phyloP scores from a whole-genome alignment of 1,140 invertebrate species.

The Eumeta japonica region DNA sequence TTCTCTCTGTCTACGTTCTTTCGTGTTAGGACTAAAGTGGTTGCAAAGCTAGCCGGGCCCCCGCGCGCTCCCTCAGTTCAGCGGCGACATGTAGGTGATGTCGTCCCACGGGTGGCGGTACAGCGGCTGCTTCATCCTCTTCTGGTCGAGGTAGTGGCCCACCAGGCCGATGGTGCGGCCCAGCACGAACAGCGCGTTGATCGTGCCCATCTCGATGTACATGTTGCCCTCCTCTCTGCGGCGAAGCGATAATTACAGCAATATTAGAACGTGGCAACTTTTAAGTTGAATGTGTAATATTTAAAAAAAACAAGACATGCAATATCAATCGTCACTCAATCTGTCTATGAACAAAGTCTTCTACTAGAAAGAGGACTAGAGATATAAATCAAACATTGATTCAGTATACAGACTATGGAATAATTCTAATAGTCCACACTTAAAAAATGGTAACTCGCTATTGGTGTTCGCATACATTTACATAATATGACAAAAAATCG shows the following conservation, averaged over 20 bases:
- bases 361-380: too few relatives aligned
- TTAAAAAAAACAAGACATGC: not conserved
- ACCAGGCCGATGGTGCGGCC: conserved; percentile 98
- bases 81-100: conserved; percentile 90
- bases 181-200: conserved; percentile 97
- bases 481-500: too few relatives aligned
- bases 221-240: conserved; percentile 94
- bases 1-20: too few relatives aligned
- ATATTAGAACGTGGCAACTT: not conserved
- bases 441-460: too few relatives aligned
- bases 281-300: not conserved
- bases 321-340: not conserved
- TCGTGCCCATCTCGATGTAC: conserved; percentile 95
- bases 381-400: too few relatives aligned
- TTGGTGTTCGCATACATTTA: too few relatives aligned
- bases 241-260: conserved; percentile 15
- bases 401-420: too few relatives aligned
- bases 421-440: too few relatives aligned
- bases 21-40: too few relatives aligned
- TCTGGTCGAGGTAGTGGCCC: conserved; percentile 98
- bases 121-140: conserved; percentile 95
- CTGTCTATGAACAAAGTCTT: too few relatives aligned
- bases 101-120: conserved; percentile 99
- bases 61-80: conserved; percentile 37
- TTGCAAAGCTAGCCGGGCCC: too few relatives aligned